Conservation (phyloP, 2,888 invertebrate species). For the Timandra comae region DNA sequence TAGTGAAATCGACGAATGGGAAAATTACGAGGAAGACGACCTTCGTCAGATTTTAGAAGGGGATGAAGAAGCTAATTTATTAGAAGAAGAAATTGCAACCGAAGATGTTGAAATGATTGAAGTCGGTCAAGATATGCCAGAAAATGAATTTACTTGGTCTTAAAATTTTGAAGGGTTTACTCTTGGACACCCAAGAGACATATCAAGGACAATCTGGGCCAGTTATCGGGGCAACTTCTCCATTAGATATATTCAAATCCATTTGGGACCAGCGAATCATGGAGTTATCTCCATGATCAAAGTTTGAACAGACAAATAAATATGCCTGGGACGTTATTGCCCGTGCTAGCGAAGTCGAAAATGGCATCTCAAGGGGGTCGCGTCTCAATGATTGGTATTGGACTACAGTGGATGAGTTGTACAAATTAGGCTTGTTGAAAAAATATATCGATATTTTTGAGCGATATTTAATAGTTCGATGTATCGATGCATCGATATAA, state of each 20-base stretch:
- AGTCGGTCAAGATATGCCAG: no score
- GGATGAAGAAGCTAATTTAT: no score
- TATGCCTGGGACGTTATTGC: background rate
- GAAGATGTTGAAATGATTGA: background rate
- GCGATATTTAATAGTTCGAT: no score
- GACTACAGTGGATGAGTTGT: background rate
- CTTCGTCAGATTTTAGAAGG: background rate
- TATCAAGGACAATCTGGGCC: background rate
- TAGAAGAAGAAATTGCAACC: no score
- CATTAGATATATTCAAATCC: background rate
- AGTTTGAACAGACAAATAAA: background rate
- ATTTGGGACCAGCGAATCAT: background rate
- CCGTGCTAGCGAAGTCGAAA: background rate
- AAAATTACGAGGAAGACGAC: background rate
- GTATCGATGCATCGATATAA: no score
- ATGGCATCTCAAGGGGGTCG: background rate
- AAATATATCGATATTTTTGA: no score
- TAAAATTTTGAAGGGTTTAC: background rate
- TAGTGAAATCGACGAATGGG: background rate
- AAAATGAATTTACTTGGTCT: background rate
- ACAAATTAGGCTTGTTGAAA: no score
- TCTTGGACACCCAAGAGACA: background rate
- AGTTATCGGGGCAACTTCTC: background rate
- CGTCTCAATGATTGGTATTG: background rate
- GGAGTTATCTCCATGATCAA: no score